Evolutionary conservation across 2,797 vertebrate species (phyloP).

Genomic region (Smutsia temminckii): DNA sequence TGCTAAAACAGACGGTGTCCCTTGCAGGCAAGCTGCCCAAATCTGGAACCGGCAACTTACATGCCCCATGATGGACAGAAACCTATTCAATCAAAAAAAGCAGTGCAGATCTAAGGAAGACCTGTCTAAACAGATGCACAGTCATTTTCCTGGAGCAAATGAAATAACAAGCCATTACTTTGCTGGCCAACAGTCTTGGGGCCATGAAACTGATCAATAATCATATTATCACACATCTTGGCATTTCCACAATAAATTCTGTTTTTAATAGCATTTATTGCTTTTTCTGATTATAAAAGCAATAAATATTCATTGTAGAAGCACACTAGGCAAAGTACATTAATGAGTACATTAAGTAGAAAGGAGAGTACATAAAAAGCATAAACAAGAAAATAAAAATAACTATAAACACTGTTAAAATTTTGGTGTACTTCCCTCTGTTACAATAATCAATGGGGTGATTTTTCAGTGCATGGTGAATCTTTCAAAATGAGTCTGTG

Average conservation of each 20-base stretch:
- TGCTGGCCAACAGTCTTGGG: neutral
- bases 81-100: neutral
- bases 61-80: neutral
- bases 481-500: neutral
- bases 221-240: constrained; percentile 50
- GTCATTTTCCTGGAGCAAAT: neutral
- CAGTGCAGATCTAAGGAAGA: neutral
- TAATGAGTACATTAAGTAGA: constrained; percentile 69
- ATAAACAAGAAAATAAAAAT: constrained; percentile 75
- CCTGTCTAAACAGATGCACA: neutral
- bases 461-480: neutral
- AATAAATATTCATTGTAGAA: constrained; percentile 65
- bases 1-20: constrained; percentile 40
- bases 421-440: neutral
- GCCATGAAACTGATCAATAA: constrained; percentile 63
- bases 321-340: constrained; percentile 61
- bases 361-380: constrained; percentile 53
- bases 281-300: constrained; percentile 70
- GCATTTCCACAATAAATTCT: constrained; percentile 47
- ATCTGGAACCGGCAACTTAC: neutral
- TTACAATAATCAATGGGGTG: constrained; percentile 27
- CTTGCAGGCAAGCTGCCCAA: constrained; percentile 1
- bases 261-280: constrained; percentile 64
- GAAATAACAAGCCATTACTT: neutral
- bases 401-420: constrained; percentile 30